Evolutionary conservation across 2,113 vertebrate species (phyloP).

Genomic region (Chloropsis hardwickii): DNA sequence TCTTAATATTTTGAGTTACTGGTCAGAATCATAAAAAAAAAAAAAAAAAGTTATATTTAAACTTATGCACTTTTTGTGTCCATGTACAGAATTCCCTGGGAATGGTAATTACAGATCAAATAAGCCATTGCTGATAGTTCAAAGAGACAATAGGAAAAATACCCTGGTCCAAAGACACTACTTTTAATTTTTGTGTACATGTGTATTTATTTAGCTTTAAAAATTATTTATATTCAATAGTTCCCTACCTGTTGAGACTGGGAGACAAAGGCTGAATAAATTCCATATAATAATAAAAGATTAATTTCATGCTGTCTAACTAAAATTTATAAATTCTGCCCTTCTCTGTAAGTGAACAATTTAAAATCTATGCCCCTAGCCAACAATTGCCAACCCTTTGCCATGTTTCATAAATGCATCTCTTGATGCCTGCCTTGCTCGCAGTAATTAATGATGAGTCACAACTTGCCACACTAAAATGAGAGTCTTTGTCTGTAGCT

Average conservation of each 20-base stretch:
- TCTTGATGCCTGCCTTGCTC: background rate
- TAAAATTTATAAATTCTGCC: constrained; percentile 8
- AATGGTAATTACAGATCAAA: background rate
- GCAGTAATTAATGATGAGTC: background rate
- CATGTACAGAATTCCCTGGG: background rate
- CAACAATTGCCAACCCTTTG: background rate
- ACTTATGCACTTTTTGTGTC: background rate
- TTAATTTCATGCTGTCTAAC: constrained; percentile 27
- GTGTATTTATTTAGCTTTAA: background rate
- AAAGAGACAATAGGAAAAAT: background rate
- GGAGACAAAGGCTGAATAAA: constrained; percentile 18
- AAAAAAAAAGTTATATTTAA: background rate
- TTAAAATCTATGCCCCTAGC: constrained; percentile 12
- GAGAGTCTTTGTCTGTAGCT: background rate
- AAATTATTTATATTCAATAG: background rate
- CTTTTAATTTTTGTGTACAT: background rate
- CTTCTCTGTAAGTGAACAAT: constrained; percentile 46
- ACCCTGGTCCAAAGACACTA: background rate
- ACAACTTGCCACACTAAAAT: background rate
- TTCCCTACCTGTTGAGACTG: background rate
- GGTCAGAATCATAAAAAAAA: background rate
- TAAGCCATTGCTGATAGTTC: background rate
- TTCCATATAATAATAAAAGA: background rate
- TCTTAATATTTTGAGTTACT: background rate
- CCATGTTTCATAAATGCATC: background rate